Evolutionary conservation across 2,797 vertebrate species (phyloP), one percentile per base, ranked within the genome.

Genomic region (Orestias chungarensis): DNA sequence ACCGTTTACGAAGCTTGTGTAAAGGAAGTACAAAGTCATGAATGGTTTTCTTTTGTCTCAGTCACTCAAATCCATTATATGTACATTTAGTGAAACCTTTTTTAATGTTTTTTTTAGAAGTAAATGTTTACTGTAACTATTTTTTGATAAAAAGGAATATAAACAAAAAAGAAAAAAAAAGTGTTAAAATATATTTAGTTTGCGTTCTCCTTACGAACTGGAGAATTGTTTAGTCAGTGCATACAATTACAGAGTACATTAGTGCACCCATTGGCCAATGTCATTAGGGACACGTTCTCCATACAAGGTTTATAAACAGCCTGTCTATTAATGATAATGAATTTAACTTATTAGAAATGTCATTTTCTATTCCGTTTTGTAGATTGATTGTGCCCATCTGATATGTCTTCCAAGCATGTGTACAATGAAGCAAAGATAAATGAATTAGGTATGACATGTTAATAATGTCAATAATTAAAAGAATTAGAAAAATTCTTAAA

Each of bases 131-230:
- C 74, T 76, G 49, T 90, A 89, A 91, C 90, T 86, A 87, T 85
- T 85, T 82, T 86, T 68, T 78, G 72, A 82, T 76, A 64, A 64
- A 57, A 78, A 77, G 75, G 78, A 80, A 64, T 72, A 79, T 90
- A 52, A 52, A 52, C 25, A 11, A 62, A 42, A 7, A 11, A 25
- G 42, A 52, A 11, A 62, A 42, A 7, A 11, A 25, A 64, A 90
- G 88, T 83, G 80, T 59, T 80, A 76, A 80, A 88, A 87, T 74
- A 84, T 73, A 65, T 75, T 89, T 89, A 89, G 82, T 91, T 89
- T 88, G 85, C 70, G 78, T 42, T 42, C 82, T 87, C 82, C 80
- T 49, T 79, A 87, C 84, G 91, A 86, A 91, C 68, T 81, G 71
- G 75, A 90, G 74, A 73, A 64, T 75, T 87, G 89, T 89, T 90